Evolutionary conservation across 2,888 invertebrate genomes (phyloP).

Genomic region (Drosophila eohydei): DNA sequence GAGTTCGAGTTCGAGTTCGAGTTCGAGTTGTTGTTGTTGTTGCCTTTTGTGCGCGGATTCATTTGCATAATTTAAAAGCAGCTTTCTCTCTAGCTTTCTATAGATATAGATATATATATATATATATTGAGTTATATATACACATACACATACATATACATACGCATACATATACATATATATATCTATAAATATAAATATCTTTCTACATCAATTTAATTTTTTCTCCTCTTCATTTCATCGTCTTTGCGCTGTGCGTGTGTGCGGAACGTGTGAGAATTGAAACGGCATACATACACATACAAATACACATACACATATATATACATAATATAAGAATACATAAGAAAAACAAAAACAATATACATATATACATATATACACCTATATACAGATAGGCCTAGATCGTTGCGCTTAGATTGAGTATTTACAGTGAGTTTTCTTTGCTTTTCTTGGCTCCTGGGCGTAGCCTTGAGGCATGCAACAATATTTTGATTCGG

Average conservation of each 20-base stretch:
- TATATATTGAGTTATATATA: not conserved
- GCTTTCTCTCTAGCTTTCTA: slow-evolving; percentile 7
- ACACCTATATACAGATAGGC: slow-evolving; percentile 21
- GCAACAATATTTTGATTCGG: slow-evolving; percentile 28
- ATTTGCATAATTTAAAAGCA: slow-evolving; percentile 67
- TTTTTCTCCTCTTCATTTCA: not conserved
- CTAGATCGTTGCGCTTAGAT: slow-evolving; percentile 35
- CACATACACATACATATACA: not conserved
- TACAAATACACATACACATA: slow-evolving; percentile 19
- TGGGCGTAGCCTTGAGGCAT: slow-evolving; percentile 34
- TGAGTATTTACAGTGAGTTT: slow-evolving; percentile 19
- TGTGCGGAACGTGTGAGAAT: slow-evolving; percentile 49
- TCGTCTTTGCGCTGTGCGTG: slow-evolving; percentile 41
- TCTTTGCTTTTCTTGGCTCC: slow-evolving; percentile 7
- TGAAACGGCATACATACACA: slow-evolving; percentile 38
- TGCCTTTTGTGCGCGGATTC: slow-evolving; percentile 49
- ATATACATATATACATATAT: slow-evolving; percentile 32
- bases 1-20: slow-evolving; percentile 1
- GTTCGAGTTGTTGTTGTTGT: slow-evolving; percentile 33
- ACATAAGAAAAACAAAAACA: not conserved
- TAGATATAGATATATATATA: not conserved
- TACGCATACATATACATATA: not conserved
- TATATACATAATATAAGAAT: slow-evolving; percentile 23
- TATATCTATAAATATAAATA: too few species aligned
- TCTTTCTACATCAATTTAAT: not conserved